phyloP scores from a whole-genome alignment of 92 coral and sea anemone species.

The Ricordea florida region DNA sequence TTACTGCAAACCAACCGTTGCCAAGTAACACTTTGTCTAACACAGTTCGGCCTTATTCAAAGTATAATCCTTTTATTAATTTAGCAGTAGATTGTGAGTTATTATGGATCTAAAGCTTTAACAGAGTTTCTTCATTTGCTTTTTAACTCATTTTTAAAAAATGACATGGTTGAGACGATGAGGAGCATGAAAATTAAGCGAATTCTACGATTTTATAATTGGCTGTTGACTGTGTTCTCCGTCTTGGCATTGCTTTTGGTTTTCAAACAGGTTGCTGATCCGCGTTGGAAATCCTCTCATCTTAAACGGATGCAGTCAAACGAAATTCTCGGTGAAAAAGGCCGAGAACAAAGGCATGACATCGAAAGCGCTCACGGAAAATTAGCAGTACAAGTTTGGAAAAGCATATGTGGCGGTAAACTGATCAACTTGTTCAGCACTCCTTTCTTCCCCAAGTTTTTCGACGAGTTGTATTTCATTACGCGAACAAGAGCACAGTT shows the following conservation, averaged over 20 bases:
- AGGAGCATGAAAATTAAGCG: not conserved
- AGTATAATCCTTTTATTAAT: no score
- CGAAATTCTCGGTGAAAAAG: no score
- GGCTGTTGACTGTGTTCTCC: not conserved
- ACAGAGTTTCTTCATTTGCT: no score
- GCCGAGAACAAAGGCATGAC: not conserved
- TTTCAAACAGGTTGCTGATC: not conserved
- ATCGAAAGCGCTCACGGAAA: not conserved
- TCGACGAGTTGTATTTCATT: slow-evolving; percentile 19
- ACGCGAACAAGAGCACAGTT: slow-evolving; percentile 10
- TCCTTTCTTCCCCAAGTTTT: slow-evolving; percentile 62
- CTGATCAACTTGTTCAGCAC: slow-evolving; percentile 44
- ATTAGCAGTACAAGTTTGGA: slow-evolving; percentile 63
- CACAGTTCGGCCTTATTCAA: no score
- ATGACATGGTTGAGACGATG: not conserved
- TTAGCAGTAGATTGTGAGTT: no score
- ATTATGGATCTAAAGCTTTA: no score
- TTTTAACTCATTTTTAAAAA: not conserved
- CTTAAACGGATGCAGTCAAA: no score
- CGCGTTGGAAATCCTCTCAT: no score
- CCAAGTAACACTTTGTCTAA: no score
- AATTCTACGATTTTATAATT: not conserved
- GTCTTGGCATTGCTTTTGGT: slow-evolving; percentile 10
- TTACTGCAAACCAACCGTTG: no score
- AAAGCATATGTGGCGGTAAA: slow-evolving; percentile 42